Evolutionary conservation across 1,140 invertebrate species (phyloP).

Genomic region (Nilaparvata lugens): DNA sequence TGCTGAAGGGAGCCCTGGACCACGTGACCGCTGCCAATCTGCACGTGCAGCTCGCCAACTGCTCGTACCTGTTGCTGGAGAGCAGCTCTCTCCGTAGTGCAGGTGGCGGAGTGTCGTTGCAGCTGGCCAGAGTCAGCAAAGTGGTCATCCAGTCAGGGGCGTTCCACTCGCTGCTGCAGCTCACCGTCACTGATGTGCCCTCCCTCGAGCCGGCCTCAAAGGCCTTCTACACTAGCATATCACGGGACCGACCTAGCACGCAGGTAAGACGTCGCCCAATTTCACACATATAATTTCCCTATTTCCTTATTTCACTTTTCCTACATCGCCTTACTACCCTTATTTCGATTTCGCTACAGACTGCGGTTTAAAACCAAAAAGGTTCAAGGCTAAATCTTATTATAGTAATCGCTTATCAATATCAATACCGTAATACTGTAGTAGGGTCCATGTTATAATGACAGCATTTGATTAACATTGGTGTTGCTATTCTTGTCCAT

Average conservation of each 20-base stretch:
- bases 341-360: too few relatives aligned
- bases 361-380: too few relatives aligned
- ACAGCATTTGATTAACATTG: too few relatives aligned
- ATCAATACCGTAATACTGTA: too few relatives aligned
- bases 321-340: too few relatives aligned
- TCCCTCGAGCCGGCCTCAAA: constrained; percentile 41
- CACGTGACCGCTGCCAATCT: constrained; percentile 40
- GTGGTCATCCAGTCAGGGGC: constrained; percentile 49
- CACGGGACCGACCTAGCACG: constrained; percentile 43
- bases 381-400: too few relatives aligned
- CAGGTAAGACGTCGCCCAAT: constrained; percentile 36
- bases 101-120: constrained; percentile 46
- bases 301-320: too few relatives aligned
- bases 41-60: constrained; percentile 32
- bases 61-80: constrained; percentile 42
- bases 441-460: too few relatives aligned
- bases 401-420: too few relatives aligned
- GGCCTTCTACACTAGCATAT: constrained; percentile 34
- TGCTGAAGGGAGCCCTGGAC: constrained; percentile 43
- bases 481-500: too few relatives aligned
- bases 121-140: constrained; percentile 42
- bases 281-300: too few relatives aligned
- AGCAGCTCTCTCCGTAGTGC: constrained; percentile 44
- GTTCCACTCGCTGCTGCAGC: constrained; percentile 51
- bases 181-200: constrained; percentile 40